Base-by-base conservation (phyloP, 2,113 vertebrate genomes). In the Laterallus jamaicensis region DNA sequence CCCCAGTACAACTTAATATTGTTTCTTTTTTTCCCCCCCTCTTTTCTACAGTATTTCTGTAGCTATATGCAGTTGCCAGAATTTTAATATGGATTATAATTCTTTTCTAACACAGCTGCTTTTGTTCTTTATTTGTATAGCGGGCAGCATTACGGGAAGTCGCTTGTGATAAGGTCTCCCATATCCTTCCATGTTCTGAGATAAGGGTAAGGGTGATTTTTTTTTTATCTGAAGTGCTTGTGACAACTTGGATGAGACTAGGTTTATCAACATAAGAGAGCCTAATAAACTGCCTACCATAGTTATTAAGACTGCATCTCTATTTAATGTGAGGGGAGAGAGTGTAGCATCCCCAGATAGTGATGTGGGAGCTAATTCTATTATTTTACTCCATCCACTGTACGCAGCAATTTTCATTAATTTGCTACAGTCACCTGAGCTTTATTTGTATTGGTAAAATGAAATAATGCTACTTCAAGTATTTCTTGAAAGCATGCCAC, bases 371-470 rank as follows among this genome's bases (percentile, higher is more conserved):
- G 17, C 31, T 9, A 39, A 2, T 82, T 87, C 37, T 14, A 35
- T 26, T 56, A 22, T 64, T 82, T 75, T 42, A 59, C 12, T 6
- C 16, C 25, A 8, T 82, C 28, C 22, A 19, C 17, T 6, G 3
- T 17, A n/a, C 22, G 68, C 49, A 68, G 15, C 13, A 54, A 58
- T 66, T 82, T 60, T 91, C 24, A 32, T 85, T 79, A 24, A 68
- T 44, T 91, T 62, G 4, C 6, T 20, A 16, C 49, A 40, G 63
- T 58, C 85, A 69, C 7, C 24, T n/a, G 26, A 86, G 35, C 17
- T 80, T 92, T 95, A 69, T 94, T 92, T 96, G 79, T 58, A 70
- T 22, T 60, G 47, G 42, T 85, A 49, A 85, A 85, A 82, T 82
- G 32, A 93, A 95, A 91, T 68, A 84, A 39, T 64, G 28, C 11